Percentiles rank a stretch among this genome's conserved stretches.
Conservation (phyloP, 2,888 invertebrate genomes). For the Phyllotreta striolata region DNA sequence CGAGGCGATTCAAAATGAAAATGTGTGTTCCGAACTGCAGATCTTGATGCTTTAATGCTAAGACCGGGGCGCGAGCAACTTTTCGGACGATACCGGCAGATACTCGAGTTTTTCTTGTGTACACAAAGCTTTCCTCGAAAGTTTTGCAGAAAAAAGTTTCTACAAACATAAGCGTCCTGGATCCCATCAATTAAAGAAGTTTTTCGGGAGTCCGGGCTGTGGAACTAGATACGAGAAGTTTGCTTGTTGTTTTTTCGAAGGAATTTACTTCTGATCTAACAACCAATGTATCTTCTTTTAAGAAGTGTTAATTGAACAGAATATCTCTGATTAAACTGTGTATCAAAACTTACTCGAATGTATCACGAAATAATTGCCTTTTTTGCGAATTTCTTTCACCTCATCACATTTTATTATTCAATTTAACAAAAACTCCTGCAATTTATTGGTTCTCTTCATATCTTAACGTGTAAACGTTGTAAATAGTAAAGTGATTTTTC, state of each 20-base stretch:
- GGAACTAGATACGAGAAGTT: constrained; percentile 33
- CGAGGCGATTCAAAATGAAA: constrained; percentile 49
- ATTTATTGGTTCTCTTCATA: no score
- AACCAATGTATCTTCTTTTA: neutral
- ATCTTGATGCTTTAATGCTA: constrained; percentile 37
- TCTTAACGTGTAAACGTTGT: no score
- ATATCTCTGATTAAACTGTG: no score
- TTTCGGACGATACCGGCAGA: constrained; percentile 41
- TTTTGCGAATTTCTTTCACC: no score
- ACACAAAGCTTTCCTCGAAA: constrained; percentile 34
- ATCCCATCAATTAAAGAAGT: constrained; percentile 46
- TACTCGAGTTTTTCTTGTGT: constrained; percentile 41
- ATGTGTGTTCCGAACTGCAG: constrained; percentile 42
- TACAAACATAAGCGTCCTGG: constrained; percentile 42
- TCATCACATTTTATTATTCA: no score
- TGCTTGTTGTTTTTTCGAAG: constrained; percentile 8
- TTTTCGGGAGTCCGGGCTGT: constrained; percentile 16
- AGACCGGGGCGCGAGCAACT: constrained; percentile 34
- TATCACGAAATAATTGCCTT: no score
- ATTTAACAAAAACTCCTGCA: no score
- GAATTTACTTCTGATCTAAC: neutral
- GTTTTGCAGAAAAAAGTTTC: constrained; percentile 39
- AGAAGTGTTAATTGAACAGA: no score
- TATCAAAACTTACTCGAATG: no score
- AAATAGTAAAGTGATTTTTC: no score